Conservation (phyloP, 2,888 invertebrate genomes). For the Galeopsomyia nigrocyanea region DNA sequence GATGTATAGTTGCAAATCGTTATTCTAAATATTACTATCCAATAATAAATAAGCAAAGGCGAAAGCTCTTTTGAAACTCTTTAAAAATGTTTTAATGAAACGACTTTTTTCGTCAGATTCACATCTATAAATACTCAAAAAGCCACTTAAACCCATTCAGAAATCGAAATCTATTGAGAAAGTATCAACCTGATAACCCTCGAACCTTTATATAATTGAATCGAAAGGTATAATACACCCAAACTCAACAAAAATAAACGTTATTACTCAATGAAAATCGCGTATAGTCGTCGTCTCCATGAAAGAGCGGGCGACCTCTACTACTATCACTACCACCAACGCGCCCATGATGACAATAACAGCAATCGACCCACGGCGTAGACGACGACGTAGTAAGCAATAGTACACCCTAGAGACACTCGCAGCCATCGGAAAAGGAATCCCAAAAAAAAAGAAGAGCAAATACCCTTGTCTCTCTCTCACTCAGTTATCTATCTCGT, state of each 20-base stretch:
- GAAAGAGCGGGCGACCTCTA: slow-evolving; percentile 9
- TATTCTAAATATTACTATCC: too few relatives aligned
- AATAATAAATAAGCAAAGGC: too few relatives aligned
- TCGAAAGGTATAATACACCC: too few relatives aligned
- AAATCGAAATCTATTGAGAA: too few relatives aligned
- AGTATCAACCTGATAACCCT: too few relatives aligned
- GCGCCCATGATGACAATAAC: slow-evolving; percentile 30
- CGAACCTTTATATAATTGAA: too few relatives aligned
- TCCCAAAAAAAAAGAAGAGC: not conserved
- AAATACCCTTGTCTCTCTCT: not conserved
- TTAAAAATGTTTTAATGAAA: too few relatives aligned
- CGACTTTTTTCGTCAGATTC: too few relatives aligned
- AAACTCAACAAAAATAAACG: not conserved
- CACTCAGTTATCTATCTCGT: not conserved
- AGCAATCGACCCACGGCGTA: slow-evolving; percentile 13
- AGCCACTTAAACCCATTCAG: too few relatives aligned
- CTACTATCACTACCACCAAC: not conserved
- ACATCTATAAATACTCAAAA: too few relatives aligned
- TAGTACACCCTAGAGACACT: slow-evolving; percentile 17
- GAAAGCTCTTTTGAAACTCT: too few relatives aligned
- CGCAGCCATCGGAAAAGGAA: slow-evolving; percentile 5
- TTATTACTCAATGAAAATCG: slow-evolving; percentile 32
- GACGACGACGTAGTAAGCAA: too few relatives aligned
- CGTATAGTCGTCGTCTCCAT: not conserved
- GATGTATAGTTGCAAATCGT: not conserved